These are phyloP conservation scores for Echinometra lucunter DNA, from an alignment of 53 echinoderm and acorn worm genomes.

Conservation along the genomic window DNA sequence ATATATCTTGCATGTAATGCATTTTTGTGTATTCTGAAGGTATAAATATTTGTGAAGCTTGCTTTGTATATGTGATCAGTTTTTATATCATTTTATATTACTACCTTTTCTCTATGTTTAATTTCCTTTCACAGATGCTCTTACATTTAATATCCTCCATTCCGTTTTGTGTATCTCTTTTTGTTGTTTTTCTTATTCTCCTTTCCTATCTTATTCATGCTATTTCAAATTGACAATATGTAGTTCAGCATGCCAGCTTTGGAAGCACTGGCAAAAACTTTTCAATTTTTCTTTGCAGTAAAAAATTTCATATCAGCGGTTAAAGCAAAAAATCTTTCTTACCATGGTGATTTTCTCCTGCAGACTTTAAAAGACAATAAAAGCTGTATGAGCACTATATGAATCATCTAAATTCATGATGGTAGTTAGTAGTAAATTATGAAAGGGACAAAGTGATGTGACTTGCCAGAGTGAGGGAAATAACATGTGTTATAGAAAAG, in stretches of 20 bases:
- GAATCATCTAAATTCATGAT: not conserved
- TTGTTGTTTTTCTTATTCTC: not conserved
- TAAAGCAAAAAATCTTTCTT: not conserved
- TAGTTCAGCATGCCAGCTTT: not conserved
- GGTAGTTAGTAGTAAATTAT: constrained; percentile 27
- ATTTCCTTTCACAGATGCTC: no score
- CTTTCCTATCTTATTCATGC: not conserved
- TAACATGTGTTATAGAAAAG: not conserved
- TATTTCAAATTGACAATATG: not conserved
- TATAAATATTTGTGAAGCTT: no score
- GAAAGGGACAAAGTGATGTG: not conserved
- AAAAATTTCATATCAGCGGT: not conserved
- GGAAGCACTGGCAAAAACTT: not conserved
- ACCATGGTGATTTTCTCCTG: not conserved
- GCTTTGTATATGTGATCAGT: no score
- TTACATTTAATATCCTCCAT: no score
- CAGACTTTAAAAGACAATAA: not conserved
- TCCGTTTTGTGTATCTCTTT: not conserved
- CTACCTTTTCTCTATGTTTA: no score
- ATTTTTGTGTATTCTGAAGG: no score
- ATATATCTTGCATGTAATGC: not conserved
- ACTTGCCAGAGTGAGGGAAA: not conserved
- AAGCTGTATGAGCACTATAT: not conserved
- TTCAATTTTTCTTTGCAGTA: not conserved
- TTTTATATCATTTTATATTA: no score